Conservation (phyloP, 2,888 invertebrate species). For the Helleia helle region DNA sequence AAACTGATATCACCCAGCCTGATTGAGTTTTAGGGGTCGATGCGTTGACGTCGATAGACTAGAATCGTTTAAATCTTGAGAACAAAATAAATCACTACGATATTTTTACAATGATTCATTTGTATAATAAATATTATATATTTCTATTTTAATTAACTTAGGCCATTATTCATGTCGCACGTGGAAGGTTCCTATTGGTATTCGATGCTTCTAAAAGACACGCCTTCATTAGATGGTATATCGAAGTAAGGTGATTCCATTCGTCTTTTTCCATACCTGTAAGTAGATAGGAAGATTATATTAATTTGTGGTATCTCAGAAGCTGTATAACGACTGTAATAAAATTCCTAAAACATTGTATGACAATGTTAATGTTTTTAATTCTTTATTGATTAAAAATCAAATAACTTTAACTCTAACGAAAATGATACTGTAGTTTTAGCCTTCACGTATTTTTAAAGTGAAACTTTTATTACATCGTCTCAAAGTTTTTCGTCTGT, state of each 20-base stretch:
- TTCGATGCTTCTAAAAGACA: slow-evolving; percentile 47
- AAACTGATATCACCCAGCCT: slow-evolving; percentile 54
- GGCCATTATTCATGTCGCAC: neutral
- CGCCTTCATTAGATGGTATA: slow-evolving; percentile 40
- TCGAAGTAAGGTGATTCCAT: slow-evolving; percentile 61
- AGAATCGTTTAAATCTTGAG: slow-evolving; percentile 25
- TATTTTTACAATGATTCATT: slow-evolving; percentile 4
- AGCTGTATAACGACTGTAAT: too few species aligned
- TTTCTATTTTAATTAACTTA: neutral
- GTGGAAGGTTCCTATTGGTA: neutral
- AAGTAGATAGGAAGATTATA: slow-evolving; percentile 26
- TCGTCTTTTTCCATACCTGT: slow-evolving; percentile 62
- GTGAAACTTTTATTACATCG: too few species aligned
- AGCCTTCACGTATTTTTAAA: too few species aligned
- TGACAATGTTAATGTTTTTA: too few species aligned
- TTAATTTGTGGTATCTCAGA: too few species aligned
- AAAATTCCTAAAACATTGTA: too few species aligned
- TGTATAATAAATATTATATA: neutral
- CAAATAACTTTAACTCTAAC: too few species aligned
- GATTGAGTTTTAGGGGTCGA: slow-evolving; percentile 34
- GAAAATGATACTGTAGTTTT: too few species aligned
- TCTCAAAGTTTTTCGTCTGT: too few species aligned
- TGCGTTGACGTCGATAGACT: slow-evolving; percentile 31
- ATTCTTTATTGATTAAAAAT: too few species aligned
- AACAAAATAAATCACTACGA: slow-evolving; percentile 11